These are phyloP conservation scores for Pomatostomus ruficeps DNA, from an alignment of 2,113 vertebrate genomes.

Conservation along the genomic window DNA sequence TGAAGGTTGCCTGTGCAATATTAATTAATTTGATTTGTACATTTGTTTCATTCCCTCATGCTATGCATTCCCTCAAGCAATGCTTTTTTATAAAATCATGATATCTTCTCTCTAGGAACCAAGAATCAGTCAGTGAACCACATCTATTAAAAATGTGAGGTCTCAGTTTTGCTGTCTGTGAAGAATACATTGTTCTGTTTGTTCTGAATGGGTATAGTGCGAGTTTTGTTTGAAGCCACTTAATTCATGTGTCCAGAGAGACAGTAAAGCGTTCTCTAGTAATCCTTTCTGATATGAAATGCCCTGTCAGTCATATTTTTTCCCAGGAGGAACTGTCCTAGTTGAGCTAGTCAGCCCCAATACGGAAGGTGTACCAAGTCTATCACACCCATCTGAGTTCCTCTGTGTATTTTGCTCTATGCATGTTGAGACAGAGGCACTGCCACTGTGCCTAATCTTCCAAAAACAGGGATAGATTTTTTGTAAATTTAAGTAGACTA, in stretches of 20 bases:
- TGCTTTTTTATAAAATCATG: neutral
- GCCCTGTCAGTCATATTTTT: neutral
- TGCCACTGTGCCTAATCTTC: neutral
- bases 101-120: neutral
- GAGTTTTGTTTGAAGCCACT: neutral
- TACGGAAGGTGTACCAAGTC: neutral
- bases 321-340: neutral
- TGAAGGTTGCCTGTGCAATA: neutral
- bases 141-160: neutral
- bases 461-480: neutral
- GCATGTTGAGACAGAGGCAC: neutral
- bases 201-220: neutral
- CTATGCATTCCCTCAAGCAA: neutral
- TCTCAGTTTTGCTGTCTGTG: neutral
- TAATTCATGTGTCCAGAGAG: neutral
- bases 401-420: neutral
- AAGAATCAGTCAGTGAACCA: neutral
- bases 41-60: neutral
- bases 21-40: neutral
- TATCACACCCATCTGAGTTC: neutral
- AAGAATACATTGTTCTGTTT: neutral
- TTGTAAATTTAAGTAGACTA: neutral
- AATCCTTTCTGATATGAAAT: neutral
- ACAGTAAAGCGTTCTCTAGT: neutral
- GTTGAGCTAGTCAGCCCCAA: neutral